Percentiles rank a stretch among this genome's conserved stretches.
Conservation (phyloP, 2,113 vertebrate species). For the Rutilus rutilus region DNA sequence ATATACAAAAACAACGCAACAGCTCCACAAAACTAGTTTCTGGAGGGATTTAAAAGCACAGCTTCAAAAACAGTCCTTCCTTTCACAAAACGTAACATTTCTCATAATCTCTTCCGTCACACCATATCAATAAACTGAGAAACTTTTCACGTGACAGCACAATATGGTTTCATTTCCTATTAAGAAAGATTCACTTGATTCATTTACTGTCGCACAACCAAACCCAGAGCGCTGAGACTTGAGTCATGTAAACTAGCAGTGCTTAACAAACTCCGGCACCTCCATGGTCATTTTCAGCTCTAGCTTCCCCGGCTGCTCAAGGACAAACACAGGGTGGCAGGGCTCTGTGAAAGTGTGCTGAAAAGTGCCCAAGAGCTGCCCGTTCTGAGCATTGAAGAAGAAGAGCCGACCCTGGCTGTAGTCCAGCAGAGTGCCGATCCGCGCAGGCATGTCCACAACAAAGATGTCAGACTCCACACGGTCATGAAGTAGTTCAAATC, state of each 20-base stretch:
- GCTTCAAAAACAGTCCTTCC: slow-evolving; percentile 10
- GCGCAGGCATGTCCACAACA: slow-evolving; percentile 75
- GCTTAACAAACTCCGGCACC: slow-evolving; percentile 83
- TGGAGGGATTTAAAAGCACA: slow-evolving; percentile 24
- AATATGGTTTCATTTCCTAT: not conserved
- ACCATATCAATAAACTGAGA: not conserved
- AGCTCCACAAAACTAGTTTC: not conserved
- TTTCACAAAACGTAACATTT: not conserved
- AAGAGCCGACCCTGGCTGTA: slow-evolving; percentile 79
- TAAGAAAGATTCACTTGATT: not conserved
- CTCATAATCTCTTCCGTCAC: not conserved
- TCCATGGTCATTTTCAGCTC: slow-evolving; percentile 82
- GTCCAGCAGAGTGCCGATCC: slow-evolving; percentile 89
- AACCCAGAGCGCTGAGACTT: not conserved
- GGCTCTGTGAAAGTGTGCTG: slow-evolving; percentile 79
- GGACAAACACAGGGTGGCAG: slow-evolving; percentile 83
- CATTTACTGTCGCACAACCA: not conserved
- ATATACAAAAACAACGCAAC: not conserved
- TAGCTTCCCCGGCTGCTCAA: slow-evolving; percentile 86
- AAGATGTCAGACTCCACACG: slow-evolving; percentile 78
- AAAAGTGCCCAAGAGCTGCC: slow-evolving; percentile 83
- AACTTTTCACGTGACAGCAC: not conserved
- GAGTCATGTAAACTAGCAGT: slow-evolving; percentile 73
- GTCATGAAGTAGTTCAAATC: slow-evolving; percentile 86
- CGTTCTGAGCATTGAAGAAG: slow-evolving; percentile 88